phyloP scores from a whole-genome alignment of 2,797 vertebrate genomes.

The Jordanella pulchra region DNA sequence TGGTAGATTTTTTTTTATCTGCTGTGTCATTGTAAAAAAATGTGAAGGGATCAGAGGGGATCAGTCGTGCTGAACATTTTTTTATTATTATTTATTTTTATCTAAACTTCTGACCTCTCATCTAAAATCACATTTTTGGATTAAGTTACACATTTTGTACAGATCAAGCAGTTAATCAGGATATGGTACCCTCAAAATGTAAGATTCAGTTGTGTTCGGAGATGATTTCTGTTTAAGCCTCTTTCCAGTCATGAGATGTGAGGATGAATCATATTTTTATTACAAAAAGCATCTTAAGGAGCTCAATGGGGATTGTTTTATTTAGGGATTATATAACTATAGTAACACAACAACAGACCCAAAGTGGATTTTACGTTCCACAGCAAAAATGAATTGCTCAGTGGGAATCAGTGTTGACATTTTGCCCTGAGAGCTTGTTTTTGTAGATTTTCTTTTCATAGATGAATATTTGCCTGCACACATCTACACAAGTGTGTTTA shows the following conservation, averaged over 20 bases:
- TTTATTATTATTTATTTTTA: too few relatives aligned
- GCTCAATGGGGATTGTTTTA: constrained; percentile 23
- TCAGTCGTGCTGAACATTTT: background rate
- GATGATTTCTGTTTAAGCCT: background rate
- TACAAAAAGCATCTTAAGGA: constrained; percentile 10
- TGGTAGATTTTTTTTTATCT: background rate
- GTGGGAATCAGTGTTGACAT: constrained; percentile 52
- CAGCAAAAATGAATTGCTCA: constrained; percentile 28
- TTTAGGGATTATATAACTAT: constrained; percentile 27
- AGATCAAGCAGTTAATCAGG: background rate
- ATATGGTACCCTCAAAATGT: background rate
- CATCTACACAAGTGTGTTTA: background rate
- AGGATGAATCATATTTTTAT: constrained; percentile 24
- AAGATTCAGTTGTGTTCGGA: background rate
- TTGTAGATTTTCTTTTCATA: constrained; percentile 19
- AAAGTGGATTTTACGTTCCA: constrained; percentile 33
- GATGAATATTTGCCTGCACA: constrained; percentile 13
- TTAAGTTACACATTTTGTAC: constrained; percentile 3
- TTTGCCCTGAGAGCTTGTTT: constrained; percentile 46
- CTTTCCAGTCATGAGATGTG: constrained; percentile 16
- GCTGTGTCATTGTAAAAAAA: background rate
- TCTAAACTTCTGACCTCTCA: background rate
- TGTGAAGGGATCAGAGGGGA: background rate
- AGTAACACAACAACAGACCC: constrained; percentile 21
- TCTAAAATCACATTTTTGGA: background rate